Evolutionary conservation across 2,797 vertebrate genomes (phyloP).

Genomic region (Capromys pilorides): DNA sequence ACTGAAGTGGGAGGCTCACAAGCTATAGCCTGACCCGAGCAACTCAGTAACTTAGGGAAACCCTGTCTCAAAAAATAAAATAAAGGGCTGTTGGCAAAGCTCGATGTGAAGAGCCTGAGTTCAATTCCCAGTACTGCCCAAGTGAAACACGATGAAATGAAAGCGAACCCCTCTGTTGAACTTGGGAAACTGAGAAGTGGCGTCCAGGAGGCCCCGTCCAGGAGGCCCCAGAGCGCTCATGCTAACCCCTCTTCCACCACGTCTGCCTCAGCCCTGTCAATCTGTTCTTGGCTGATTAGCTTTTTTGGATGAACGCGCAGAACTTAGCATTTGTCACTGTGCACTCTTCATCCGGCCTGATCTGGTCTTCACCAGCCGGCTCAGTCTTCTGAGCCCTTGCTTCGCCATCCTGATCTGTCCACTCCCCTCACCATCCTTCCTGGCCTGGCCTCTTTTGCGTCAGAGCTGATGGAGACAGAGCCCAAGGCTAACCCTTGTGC

Average conservation of each 20-base stretch:
- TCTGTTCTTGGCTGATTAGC: not conserved
- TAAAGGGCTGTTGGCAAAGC: not conserved
- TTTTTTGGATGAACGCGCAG: not conserved
- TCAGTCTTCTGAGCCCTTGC: not conserved
- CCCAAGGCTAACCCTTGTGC: not conserved
- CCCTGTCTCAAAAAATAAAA: not conserved
- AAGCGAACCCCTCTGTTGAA: conserved; percentile 49
- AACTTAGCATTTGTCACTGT: not conserved
- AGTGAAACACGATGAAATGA: not conserved
- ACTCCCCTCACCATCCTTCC: not conserved
- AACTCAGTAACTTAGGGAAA: not conserved
- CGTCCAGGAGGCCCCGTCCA: conserved; percentile 33
- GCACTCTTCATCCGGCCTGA: not conserved
- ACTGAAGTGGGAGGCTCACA: not conserved
- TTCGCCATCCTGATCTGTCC: not conserved
- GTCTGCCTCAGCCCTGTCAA: not conserved
- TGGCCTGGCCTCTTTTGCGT: not conserved
- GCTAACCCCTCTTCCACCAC: not conserved
- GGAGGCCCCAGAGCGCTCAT: conserved; percentile 20
- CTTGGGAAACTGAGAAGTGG: conserved; percentile 63
- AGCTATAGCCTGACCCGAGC: not conserved
- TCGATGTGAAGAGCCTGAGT: not conserved
- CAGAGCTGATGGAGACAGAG: not conserved
- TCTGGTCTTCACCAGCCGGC: not conserved
- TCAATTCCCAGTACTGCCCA: not conserved